Evolutionary conservation across 1,140 invertebrate species (phyloP).

Genomic region (Chionoecetes opilio): DNA sequence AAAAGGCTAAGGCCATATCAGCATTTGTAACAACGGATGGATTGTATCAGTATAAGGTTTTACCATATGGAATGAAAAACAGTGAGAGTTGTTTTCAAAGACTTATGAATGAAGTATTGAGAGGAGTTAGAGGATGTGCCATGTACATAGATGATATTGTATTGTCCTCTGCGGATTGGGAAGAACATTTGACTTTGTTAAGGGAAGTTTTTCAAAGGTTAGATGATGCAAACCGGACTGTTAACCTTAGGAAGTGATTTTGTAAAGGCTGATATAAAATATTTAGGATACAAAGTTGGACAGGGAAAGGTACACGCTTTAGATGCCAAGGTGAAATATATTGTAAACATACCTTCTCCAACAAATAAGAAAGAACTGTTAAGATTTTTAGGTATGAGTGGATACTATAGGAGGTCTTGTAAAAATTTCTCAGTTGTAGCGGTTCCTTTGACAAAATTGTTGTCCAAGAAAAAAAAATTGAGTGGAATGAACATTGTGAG

Average conservation of each 20-base stretch:
- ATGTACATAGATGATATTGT: slow-evolving; percentile 41
- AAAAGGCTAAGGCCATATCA: slow-evolving; percentile 48
- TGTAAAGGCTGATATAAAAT: neutral
- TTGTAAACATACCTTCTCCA: slow-evolving; percentile 41
- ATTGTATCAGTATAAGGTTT: slow-evolving; percentile 30
- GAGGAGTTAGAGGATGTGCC: no score
- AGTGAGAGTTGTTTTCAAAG: neutral
- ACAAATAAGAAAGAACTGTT: slow-evolving; percentile 34
- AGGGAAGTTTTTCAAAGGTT: neutral
- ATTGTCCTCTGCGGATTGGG: neutral
- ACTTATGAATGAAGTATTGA: neutral
- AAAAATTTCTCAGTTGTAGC: neutral
- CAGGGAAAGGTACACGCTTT: slow-evolving; percentile 30
- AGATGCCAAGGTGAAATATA: slow-evolving; percentile 1
- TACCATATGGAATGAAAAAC: slow-evolving; percentile 40
- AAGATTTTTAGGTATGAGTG: slow-evolving; percentile 42
- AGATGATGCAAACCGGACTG: neutral
- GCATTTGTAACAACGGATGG: slow-evolving; percentile 44
- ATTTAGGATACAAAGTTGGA: slow-evolving; percentile 37
- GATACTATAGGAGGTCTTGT: slow-evolving; percentile 53
- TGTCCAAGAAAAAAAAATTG: neutral
- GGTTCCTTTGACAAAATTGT: neutral
- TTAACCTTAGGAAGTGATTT: slow-evolving; percentile 40
- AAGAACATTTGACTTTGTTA: neutral
- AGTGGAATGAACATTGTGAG: slow-evolving; percentile 1